phyloP scores from a whole-genome alignment of 2,888 invertebrate genomes.

The Acanthosepion esculentum region DNA sequence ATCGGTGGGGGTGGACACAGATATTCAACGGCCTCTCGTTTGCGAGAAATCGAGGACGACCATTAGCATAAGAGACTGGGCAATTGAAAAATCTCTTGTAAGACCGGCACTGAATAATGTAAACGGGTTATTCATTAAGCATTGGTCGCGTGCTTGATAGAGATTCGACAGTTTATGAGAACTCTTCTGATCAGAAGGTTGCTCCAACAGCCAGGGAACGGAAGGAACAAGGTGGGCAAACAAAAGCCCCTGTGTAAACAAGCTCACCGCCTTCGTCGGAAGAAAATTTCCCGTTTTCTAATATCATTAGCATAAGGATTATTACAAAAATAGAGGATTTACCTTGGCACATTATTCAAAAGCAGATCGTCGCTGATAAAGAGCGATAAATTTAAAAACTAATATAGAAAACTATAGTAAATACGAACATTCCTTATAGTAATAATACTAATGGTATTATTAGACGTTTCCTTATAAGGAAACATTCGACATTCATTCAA shows the following conservation, averaged over 20 bases:
- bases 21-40: background rate
- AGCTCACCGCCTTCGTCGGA: background rate
- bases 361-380: background rate
- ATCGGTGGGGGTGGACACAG: background rate
- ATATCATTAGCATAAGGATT: background rate
- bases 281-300: background rate
- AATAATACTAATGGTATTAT: too few species aligned
- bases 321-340: background rate
- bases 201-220: too few species aligned
- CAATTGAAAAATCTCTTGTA: background rate
- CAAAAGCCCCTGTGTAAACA: background rate
- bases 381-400: too few species aligned
- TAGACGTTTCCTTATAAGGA: too few species aligned
- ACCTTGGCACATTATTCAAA: background rate
- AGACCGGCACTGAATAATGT: background rate
- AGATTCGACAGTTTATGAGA: background rate
- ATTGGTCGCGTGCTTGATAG: background rate
- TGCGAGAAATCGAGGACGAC: background rate
- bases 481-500: too few species aligned
- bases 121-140: background rate
- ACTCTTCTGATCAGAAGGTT: background rate
- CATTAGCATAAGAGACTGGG: background rate
- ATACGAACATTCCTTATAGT: too few species aligned
- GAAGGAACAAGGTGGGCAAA: background rate
- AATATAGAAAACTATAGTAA: background rate